phyloP scores from a whole-genome alignment of 1,140 invertebrate species.

The Maconellicoccus hirsutus region DNA sequence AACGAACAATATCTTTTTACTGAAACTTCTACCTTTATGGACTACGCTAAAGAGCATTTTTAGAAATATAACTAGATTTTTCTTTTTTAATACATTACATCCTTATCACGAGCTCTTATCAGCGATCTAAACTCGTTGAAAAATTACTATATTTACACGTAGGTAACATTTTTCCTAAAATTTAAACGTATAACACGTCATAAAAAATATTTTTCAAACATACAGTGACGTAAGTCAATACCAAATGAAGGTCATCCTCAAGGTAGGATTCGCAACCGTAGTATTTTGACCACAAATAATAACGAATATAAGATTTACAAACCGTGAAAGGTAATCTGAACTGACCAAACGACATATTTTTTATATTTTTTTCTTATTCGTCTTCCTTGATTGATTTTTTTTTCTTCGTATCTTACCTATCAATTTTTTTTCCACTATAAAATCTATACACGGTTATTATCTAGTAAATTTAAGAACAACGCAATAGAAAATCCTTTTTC shows the following conservation, averaged over 20 bases:
- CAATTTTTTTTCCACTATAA: not conserved
- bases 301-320: conserved; percentile 9
- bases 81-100: too few species aligned
- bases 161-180: too few species aligned
- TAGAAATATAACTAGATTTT: too few species aligned
- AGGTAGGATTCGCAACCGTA: conserved; percentile 7
- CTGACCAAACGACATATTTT: conserved; percentile 4
- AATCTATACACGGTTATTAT: not conserved
- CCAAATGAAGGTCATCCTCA: not conserved
- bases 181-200: too few species aligned
- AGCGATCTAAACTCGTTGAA: too few species aligned
- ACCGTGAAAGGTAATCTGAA: conserved; percentile 3
- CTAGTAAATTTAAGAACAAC: not conserved
- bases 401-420: not conserved
- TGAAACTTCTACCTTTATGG: too few species aligned
- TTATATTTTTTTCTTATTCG: not conserved
- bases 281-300: conserved; percentile 9
- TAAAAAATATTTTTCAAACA: not conserved
- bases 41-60: too few species aligned
- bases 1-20: too few species aligned
- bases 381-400: conserved; percentile 5
- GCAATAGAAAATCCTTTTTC: not conserved
- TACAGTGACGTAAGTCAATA: not conserved
- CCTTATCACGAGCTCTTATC: too few species aligned
- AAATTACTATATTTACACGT: too few species aligned